Conservation (phyloP, 2,797 vertebrate genomes). For the Peromyscus nudipes region DNA sequence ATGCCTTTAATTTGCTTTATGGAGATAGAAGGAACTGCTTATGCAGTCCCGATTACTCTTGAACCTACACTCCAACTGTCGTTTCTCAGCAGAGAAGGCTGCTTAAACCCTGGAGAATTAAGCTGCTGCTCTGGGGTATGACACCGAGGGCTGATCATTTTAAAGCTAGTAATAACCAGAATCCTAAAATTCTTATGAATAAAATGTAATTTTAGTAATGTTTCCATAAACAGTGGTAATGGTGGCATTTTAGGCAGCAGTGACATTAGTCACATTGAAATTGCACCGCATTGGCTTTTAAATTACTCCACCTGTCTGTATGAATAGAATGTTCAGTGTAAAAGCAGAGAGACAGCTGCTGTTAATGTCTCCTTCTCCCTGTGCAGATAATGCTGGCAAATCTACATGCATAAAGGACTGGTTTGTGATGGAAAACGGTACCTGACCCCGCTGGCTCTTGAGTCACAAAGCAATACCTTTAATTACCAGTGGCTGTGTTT, state of each 20-base stretch:
- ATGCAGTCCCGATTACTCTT: conserved; percentile 62
- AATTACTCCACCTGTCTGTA: conserved; percentile 90
- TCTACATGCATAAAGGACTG: conserved; percentile 85
- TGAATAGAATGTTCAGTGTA: conserved; percentile 88
- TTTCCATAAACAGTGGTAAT: conserved; percentile 89
- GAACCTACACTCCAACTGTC: conserved; percentile 73
- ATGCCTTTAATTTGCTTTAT: conserved; percentile 80
- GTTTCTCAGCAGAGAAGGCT: conserved; percentile 79
- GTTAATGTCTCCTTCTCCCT: conserved; percentile 86
- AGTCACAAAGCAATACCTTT: conserved; percentile 86
- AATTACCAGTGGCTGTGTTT: conserved; percentile 87
- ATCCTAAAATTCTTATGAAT: conserved; percentile 87
- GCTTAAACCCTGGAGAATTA: conserved; percentile 79
- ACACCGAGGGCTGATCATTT: conserved; percentile 83
- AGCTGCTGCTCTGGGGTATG: conserved; percentile 75
- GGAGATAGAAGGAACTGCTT: conserved; percentile 70
- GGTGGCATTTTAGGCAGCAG: conserved; percentile 87
- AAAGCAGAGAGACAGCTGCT: conserved; percentile 88
- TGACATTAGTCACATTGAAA: conserved; percentile 89
- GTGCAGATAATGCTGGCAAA: conserved; percentile 87
- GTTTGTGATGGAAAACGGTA: conserved; percentile 87
- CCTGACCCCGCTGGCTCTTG: conserved; percentile 86
- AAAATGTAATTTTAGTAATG: conserved; percentile 89
- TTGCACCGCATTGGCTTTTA: conserved; percentile 90
- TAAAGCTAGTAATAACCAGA: conserved; percentile 84